phyloP scores from a whole-genome alignment of 2,113 vertebrate species.

The Malurus melanocephalus region DNA sequence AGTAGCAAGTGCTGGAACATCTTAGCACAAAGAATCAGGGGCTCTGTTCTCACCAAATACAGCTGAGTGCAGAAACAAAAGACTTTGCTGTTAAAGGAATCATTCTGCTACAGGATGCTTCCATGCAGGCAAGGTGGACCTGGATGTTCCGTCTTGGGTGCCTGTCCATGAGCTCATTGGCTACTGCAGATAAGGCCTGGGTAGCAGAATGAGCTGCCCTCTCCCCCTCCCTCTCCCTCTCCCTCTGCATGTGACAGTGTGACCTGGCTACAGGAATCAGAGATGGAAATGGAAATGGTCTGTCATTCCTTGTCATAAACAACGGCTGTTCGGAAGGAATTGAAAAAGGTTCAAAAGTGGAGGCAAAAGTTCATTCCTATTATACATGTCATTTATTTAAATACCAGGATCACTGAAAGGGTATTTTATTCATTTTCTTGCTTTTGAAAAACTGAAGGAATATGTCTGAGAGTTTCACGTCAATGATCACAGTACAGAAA shows the following conservation, averaged over 20 bases:
- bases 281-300: constrained; percentile 38
- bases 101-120: not conserved
- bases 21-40: not conserved
- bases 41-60: not conserved
- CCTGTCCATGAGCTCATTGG: not conserved
- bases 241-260: not conserved
- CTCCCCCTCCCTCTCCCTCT: not conserved
- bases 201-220: not conserved
- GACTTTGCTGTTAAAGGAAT: not conserved
- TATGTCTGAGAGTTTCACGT: constrained; percentile 29
- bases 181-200: not conserved
- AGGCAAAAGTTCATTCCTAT: constrained; percentile 49
- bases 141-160: not conserved
- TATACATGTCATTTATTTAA: constrained; percentile 63
- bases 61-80: not conserved
- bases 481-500: constrained; percentile 22
- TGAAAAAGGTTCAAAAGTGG: constrained; percentile 29
- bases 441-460: constrained; percentile 50
- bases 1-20: not conserved
- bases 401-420: constrained; percentile 48
- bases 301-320: constrained; percentile 39
- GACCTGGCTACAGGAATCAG: constrained; percentile 12
- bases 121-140: not conserved
- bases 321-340: constrained; percentile 15
- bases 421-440: constrained; percentile 53